Evolutionary conservation across 2,888 invertebrate genomes (phyloP).

Genomic region (Tuberolachnus salignus): DNA sequence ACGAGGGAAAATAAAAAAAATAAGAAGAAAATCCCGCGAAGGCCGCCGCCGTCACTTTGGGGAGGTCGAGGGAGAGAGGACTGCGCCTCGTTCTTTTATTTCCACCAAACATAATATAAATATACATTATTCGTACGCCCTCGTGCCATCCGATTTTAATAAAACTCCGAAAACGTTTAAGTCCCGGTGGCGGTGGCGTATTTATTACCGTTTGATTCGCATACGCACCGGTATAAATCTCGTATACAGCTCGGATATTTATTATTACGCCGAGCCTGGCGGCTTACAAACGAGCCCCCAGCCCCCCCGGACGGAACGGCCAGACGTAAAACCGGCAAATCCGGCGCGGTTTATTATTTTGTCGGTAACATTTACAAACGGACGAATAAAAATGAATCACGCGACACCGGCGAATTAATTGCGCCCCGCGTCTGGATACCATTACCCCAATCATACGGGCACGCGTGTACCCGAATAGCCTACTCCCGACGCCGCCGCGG

Average conservation of each 20-base stretch:
- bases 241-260: background rate
- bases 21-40: constrained; percentile 24
- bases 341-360: too few relatives aligned
- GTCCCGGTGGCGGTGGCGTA: constrained; percentile 27
- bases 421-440: too few relatives aligned
- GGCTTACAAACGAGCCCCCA: too few relatives aligned
- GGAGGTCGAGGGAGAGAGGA: constrained; percentile 9
- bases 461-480: constrained; percentile 1
- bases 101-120: background rate
- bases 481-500: background rate
- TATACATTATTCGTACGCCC: constrained; percentile 1
- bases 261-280: constrained; percentile 4
- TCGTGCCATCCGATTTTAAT: constrained; percentile 39
- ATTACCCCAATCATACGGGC: too few relatives aligned
- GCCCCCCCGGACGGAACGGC: too few relatives aligned
- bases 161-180: constrained; percentile 55
- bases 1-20: constrained; percentile 21
- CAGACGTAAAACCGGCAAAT: too few relatives aligned
- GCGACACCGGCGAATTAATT: background rate
- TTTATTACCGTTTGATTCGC: constrained; percentile 47
- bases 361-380: too few relatives aligned
- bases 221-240: background rate
- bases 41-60: background rate
- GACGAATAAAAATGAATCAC: too few relatives aligned
- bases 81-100: background rate